phyloP scores from a whole-genome alignment of 2,888 invertebrate genomes.

The Lycophotia porphyrea region DNA sequence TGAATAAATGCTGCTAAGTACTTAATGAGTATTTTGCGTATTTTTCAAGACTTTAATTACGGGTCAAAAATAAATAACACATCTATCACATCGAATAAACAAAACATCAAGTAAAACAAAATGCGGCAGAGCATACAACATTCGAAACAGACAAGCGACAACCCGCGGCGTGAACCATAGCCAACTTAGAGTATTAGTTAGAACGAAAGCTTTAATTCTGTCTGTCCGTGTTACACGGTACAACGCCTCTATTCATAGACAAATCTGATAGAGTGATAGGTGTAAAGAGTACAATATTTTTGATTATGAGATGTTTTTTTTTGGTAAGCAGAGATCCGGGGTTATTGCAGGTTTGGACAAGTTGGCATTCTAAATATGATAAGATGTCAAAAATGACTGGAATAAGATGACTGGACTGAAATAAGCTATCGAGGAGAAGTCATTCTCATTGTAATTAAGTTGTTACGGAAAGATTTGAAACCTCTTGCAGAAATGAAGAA shows the following conservation, averaged over 20 bases:
- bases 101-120: not conserved
- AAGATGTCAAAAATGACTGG: too few species aligned
- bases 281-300: conserved; percentile 9
- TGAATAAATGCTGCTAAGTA: not conserved
- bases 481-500: too few species aligned
- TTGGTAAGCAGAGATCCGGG: conserved; percentile 1
- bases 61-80: conserved; percentile 1
- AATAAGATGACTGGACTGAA: too few species aligned
- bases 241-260: conserved; percentile 38
- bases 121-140: conserved; percentile 29
- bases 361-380: not conserved
- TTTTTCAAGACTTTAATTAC: not conserved
- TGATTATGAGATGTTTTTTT: not conserved
- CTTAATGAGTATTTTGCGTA: too few species aligned
- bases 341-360: not conserved
- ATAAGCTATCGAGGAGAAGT: not conserved
- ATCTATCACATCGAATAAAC: conserved; percentile 23
- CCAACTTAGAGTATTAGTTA: conserved; percentile 1
- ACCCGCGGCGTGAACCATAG: conserved; percentile 24
- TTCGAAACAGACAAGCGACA: conserved; percentile 37
- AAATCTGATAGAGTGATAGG: conserved; percentile 3
- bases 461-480: not conserved
- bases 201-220: conserved; percentile 41
- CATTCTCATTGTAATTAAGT: not conserved
- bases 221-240: conserved; percentile 49